These are phyloP conservation scores for Platycercus adscitus DNA, from an alignment of 2,113 vertebrate species.

Conservation along the genomic window DNA sequence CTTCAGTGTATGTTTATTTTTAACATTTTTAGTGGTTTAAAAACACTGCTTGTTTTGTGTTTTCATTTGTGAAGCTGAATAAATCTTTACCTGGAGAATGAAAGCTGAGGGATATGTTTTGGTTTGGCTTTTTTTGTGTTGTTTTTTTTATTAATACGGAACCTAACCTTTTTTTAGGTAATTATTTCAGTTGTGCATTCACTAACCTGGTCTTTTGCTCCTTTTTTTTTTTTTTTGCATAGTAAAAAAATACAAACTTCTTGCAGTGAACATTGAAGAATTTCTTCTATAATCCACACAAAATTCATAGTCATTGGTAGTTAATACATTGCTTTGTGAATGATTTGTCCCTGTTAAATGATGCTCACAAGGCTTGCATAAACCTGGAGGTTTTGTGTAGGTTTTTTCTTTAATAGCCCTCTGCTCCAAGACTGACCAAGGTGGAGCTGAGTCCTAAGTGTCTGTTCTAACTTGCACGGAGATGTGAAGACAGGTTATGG, in stretches of 20 bases:
- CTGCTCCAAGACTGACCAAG: background rate
- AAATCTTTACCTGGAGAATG: background rate
- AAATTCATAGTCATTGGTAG: background rate
- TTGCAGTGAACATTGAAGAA: background rate
- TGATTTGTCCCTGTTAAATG: background rate
- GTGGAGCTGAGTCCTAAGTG: background rate
- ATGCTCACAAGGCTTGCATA: background rate
- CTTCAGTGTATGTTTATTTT: background rate
- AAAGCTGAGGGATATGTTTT: background rate
- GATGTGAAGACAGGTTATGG: fast-evolving
- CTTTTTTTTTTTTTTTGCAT: background rate
- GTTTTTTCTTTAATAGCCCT: background rate
- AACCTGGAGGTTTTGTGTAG: background rate
- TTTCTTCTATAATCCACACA: background rate
- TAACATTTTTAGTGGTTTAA: background rate
- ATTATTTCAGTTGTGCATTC: background rate
- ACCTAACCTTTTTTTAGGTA: background rate
- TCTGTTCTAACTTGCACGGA: background rate
- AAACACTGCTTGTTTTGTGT: background rate
- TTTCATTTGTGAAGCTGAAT: background rate
- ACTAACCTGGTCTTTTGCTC: background rate
- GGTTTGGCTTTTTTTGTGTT: background rate
- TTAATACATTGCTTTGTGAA: background rate
- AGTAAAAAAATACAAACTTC: background rate
- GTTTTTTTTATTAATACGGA: background rate